Conservation (phyloP, 2,113 vertebrate genomes). For the Xiphophorus maculatus region DNA sequence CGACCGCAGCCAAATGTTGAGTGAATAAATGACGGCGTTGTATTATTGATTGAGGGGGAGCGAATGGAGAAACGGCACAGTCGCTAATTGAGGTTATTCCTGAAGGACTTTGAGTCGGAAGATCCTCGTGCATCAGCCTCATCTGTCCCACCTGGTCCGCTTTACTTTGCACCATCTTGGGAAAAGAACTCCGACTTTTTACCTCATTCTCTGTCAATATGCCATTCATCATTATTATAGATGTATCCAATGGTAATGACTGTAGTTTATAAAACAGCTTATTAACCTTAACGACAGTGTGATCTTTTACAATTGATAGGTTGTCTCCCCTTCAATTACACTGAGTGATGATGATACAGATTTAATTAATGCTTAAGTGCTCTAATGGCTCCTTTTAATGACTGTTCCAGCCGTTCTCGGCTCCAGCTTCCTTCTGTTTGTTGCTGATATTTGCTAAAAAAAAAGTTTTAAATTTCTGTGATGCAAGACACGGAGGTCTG, state of each 20-base stretch:
- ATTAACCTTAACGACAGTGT: constrained; percentile 79
- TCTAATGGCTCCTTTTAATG: constrained; percentile 38
- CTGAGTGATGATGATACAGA: constrained; percentile 62
- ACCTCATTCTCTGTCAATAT: constrained; percentile 65
- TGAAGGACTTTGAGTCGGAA: constrained; percentile 38
- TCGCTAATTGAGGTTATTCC: constrained; percentile 33
- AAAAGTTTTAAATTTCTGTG: neutral
- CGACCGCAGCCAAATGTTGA: constrained; percentile 33
- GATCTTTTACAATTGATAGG: constrained; percentile 76
- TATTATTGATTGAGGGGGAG: constrained; percentile 63
- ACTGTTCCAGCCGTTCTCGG: constrained; percentile 4
- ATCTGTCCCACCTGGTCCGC: constrained; percentile 1
- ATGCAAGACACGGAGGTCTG: neutral
- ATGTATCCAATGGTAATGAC: constrained; percentile 70
- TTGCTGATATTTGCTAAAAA: neutral
- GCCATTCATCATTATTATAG: constrained; percentile 72
- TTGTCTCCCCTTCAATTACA: constrained; percentile 75
- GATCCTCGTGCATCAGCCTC: neutral
- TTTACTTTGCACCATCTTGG: neutral
- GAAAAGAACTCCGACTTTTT: neutral
- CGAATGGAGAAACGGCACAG: constrained; percentile 42
- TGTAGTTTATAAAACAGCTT: constrained; percentile 75
- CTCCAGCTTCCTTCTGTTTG: constrained; percentile 11
- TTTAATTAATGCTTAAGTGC: constrained; percentile 64
- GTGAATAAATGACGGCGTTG: constrained; percentile 64